phyloP scores from a whole-genome alignment of 53 echinoderm and acorn worm species.

The Echinarachnius parma region DNA sequence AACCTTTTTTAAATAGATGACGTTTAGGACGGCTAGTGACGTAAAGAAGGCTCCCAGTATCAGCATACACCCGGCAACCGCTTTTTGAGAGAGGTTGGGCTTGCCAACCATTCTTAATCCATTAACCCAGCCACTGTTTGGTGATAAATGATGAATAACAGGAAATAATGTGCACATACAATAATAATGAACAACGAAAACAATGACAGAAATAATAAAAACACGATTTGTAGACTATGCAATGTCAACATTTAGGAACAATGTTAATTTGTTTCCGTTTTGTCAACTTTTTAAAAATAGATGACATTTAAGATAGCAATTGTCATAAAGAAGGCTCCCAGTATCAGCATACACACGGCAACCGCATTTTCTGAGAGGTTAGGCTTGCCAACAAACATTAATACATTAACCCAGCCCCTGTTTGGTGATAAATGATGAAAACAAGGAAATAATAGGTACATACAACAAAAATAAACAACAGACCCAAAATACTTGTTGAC shows the following conservation, averaged over 20 bases:
- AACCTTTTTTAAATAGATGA: constrained; percentile 72
- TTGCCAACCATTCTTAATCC: constrained; percentile 28
- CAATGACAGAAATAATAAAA: too few species aligned
- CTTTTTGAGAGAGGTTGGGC: constrained; percentile 6
- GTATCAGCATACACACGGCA: constrained; percentile 68
- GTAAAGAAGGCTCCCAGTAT: constrained; percentile 62
- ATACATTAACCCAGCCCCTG: constrained; percentile 55
- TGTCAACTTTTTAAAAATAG: constrained; percentile 70
- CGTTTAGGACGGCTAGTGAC: constrained; percentile 57
- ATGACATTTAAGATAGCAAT: constrained; percentile 60
- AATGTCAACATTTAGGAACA: too few species aligned
- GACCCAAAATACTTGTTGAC: too few species aligned
- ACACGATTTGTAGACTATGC: too few species aligned
- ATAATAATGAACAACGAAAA: too few species aligned
- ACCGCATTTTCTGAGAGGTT: constrained; percentile 36
- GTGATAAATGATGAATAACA: too few species aligned
- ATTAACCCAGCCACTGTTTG: constrained; percentile 56
- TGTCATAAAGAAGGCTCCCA: constrained; percentile 60
- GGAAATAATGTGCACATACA: too few species aligned
- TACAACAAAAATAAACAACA: too few species aligned
- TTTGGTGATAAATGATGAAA: too few species aligned
- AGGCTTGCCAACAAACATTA: not conserved
- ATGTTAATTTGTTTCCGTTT: not conserved
- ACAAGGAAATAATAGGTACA: too few species aligned
- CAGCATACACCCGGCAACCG: constrained; percentile 70